These are phyloP conservation scores for Reinhardtius hippoglossoides DNA, from an alignment of 2,113 vertebrate genomes.

Conservation along the genomic window DNA sequence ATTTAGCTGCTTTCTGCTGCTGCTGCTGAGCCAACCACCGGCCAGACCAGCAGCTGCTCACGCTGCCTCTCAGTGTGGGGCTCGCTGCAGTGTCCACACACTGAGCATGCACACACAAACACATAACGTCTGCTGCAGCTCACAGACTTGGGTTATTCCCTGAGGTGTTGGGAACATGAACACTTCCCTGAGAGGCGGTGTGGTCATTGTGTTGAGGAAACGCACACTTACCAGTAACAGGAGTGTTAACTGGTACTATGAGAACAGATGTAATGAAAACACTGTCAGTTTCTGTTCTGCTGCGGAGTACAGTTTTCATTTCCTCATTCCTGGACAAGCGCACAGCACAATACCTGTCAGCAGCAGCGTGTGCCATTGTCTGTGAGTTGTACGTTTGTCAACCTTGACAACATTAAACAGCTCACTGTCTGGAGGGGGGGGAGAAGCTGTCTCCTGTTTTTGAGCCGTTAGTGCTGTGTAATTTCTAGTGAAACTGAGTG, in stretches of 20 bases:
- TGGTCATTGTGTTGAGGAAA: background rate
- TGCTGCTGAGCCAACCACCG: background rate
- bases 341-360: background rate
- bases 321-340: slow-evolving; percentile 34
- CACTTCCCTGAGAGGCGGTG: background rate
- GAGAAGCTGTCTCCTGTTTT: no score
- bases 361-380: background rate
- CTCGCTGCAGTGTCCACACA: no score
- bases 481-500: background rate
- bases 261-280: slow-evolving; percentile 18
- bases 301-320: slow-evolving; percentile 37
- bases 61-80: slow-evolving; percentile 14
- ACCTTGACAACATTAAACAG: background rate
- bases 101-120: background rate
- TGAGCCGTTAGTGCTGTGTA: background rate
- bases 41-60: slow-evolving; percentile 30
- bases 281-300: slow-evolving; percentile 42
- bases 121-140: background rate
- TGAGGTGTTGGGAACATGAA: no score
- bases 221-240: slow-evolving; percentile 4
- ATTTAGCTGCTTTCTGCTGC: slow-evolving; percentile 26
- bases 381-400: background rate
- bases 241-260: slow-evolving; percentile 18
- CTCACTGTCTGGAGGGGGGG: background rate
- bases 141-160: no score